These are phyloP conservation scores for Crotalus helleri DNA, from an alignment of 2,113 vertebrate species.

Conservation along the genomic window DNA sequence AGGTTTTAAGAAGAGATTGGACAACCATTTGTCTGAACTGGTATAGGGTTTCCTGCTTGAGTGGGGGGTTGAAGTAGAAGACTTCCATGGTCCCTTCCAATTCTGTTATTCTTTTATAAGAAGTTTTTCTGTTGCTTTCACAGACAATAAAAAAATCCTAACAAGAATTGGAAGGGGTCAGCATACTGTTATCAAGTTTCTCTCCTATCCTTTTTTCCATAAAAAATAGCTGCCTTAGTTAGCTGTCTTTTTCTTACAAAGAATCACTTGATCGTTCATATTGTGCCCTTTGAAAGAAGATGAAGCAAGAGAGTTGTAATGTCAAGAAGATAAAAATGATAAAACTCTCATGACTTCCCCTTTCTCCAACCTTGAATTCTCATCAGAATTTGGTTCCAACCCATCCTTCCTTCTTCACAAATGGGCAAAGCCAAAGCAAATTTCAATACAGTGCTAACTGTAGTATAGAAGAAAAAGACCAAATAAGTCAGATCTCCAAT, in stretches of 20 bases:
- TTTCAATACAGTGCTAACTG: not conserved
- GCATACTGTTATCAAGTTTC: not conserved
- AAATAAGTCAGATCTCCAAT: not conserved
- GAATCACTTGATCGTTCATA: not conserved
- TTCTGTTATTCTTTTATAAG: not conserved
- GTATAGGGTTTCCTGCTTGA: too few species aligned
- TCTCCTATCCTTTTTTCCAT: not conserved
- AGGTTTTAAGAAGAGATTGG: not conserved
- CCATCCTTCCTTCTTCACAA: not conserved
- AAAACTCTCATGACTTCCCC: not conserved
- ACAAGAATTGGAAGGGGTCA: not conserved
- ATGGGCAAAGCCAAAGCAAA: not conserved
- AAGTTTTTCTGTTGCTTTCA: not conserved
- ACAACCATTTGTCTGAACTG: too few species aligned
- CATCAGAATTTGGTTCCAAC: not conserved
- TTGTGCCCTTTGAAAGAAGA: not conserved
- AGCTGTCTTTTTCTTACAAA: not conserved
- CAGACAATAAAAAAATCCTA: not conserved
- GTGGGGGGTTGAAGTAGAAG: too few species aligned
- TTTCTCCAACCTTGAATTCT: not conserved
- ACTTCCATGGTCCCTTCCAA: too few species aligned
- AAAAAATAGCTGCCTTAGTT: not conserved
- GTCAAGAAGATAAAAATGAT: not conserved
- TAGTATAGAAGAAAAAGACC: not conserved
- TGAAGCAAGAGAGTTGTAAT: not conserved